Conservation (phyloP, 2,797 vertebrate species). For the Meriones psammophilus region DNA sequence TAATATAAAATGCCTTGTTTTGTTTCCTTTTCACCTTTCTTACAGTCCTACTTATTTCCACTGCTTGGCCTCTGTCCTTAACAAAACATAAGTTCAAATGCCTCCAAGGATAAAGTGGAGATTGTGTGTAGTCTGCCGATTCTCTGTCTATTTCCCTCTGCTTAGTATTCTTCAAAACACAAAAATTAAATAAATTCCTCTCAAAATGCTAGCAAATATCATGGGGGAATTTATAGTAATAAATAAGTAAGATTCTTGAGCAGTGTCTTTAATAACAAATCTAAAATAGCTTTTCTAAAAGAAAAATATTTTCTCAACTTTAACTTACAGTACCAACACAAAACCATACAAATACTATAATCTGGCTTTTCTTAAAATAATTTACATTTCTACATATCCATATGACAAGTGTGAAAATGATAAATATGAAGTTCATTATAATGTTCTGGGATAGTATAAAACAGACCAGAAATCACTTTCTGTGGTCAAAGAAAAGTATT, state of each 20-base stretch:
- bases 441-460: neutral
- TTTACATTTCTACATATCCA: neutral
- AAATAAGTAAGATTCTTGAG: neutral
- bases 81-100: neutral
- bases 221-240: neutral
- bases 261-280: neutral
- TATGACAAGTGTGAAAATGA: neutral
- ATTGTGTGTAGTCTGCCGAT: neutral
- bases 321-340: neutral
- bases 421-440: neutral
- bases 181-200: neutral
- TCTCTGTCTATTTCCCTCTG: neutral
- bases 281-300: neutral
- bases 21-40: neutral
- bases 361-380: neutral
- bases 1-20: neutral
- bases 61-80: neutral
- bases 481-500: too few species aligned
- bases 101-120: neutral
- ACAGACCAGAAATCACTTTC: neutral
- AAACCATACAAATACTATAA: neutral
- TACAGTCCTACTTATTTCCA: neutral
- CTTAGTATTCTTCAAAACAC: neutral
- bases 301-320: neutral
- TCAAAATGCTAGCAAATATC: slow-evolving; percentile 12